These are phyloP conservation scores for Lophotriccus pileatus DNA, from an alignment of 2,797 vertebrate genomes.

Conservation along the genomic window DNA sequence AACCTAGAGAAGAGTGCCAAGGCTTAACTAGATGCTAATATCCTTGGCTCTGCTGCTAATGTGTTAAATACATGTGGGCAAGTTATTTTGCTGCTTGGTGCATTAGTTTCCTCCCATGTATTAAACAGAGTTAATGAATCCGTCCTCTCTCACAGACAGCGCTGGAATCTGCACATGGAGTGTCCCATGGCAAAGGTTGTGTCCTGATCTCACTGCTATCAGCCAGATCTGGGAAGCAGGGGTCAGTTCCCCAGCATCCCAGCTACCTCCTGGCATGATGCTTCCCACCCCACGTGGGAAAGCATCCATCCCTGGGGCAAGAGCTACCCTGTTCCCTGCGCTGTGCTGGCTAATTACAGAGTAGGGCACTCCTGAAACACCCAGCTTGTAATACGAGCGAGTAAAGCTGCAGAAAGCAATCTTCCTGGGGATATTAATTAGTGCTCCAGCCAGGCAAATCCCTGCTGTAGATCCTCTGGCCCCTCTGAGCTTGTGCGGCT, in stretches of 20 bases:
- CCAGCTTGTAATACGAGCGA: not conserved
- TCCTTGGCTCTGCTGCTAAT: not conserved
- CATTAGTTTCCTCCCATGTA: not conserved
- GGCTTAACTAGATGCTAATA: constrained; percentile 2
- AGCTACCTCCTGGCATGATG: not conserved
- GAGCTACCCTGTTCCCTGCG: not conserved
- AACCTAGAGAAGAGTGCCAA: not conserved
- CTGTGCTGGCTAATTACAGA: not conserved
- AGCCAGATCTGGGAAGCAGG: not conserved
- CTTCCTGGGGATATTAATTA: not conserved
- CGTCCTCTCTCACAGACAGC: accelerated
- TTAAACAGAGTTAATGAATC: not conserved
- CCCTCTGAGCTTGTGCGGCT: not conserved
- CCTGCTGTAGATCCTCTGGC: not conserved
- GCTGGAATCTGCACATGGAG: not conserved
- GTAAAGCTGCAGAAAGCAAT: not conserved
- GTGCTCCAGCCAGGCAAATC: not conserved
- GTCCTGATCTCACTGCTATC: not conserved
- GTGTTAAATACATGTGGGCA: not conserved
- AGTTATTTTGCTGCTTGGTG: not conserved
- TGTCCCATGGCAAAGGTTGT: accelerated
- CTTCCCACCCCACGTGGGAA: not conserved
- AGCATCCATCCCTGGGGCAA: not conserved
- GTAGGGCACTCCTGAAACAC: not conserved
- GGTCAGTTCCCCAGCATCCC: not conserved